Percentiles rank a stretch among this genome's conserved stretches.
Evolutionary conservation across 2,113 vertebrate species (phyloP).

Genomic region (Anas platyrhynchos): DNA sequence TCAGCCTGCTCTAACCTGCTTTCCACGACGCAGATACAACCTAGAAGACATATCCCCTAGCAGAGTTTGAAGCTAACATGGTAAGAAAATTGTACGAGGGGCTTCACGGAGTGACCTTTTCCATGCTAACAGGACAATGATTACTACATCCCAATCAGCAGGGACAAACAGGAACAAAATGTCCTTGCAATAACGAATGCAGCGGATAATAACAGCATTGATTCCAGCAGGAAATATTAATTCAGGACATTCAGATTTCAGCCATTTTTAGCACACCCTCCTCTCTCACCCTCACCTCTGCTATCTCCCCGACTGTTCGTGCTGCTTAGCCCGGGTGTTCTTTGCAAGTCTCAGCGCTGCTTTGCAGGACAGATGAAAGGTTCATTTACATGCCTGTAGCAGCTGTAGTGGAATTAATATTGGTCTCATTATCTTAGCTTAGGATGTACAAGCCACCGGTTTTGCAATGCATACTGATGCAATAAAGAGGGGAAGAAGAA

Average conservation of each 20-base stretch:
- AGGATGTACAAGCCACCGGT: not conserved
- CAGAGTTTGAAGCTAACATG: fast-evolving
- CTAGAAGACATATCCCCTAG: fast-evolving
- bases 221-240: not conserved
- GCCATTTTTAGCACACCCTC: not conserved
- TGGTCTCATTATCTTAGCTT: constrained; percentile 24
- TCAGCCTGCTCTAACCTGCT: not conserved
- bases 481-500: not conserved
- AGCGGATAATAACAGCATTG: not conserved
- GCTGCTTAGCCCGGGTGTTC: not conserved
- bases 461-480: not conserved
- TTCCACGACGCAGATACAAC: fast-evolving
- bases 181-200: not conserved
- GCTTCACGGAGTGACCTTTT: fast-evolving
- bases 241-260: not conserved
- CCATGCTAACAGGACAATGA: fast-evolving
- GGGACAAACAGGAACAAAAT: not conserved
- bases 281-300: not conserved
- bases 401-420: constrained; percentile 46
- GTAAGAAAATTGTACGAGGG: fast-evolving
- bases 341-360: not conserved
- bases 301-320: not conserved
- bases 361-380: not conserved
- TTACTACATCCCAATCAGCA: not conserved
- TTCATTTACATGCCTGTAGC: not conserved